Conservation (phyloP, 2,797 vertebrate genomes). For the Pagetopsis macropterus region DNA sequence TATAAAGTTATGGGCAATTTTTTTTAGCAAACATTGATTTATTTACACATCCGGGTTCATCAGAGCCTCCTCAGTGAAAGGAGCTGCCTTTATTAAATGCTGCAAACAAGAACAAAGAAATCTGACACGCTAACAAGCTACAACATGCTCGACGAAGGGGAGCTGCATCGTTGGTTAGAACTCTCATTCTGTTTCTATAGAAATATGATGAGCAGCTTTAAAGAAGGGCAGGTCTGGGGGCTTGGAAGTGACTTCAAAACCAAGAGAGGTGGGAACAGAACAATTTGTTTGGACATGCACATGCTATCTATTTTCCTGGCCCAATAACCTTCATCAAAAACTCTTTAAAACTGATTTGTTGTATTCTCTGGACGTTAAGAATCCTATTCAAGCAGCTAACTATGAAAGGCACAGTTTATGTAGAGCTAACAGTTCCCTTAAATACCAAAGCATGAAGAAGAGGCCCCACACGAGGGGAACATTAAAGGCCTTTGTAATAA, state of each 20-base stretch:
- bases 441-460: slow-evolving; percentile 21
- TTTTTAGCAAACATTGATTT: background rate
- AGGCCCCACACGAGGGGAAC: slow-evolving; percentile 21
- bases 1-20: background rate
- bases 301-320: slow-evolving; percentile 4
- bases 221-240: background rate
- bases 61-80: no score
- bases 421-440: slow-evolving; percentile 16
- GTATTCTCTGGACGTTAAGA: slow-evolving; percentile 11
- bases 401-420: slow-evolving; percentile 18
- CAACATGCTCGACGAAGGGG: background rate
- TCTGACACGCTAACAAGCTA: background rate
- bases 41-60: background rate
- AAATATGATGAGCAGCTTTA: slow-evolving; percentile 3
- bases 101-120: background rate
- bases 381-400: background rate
- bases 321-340: slow-evolving; percentile 4
- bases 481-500: slow-evolving; percentile 39
- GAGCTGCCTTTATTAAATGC: background rate
- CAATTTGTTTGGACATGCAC: background rate
- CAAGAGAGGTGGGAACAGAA: background rate
- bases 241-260: background rate
- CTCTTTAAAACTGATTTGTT: background rate
- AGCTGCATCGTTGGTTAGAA: background rate
- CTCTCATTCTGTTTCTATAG: background rate